Base-by-base conservation (phyloP, 92 coral and sea anemone genomes). In the Epizoanthus illoricatus region DNA sequence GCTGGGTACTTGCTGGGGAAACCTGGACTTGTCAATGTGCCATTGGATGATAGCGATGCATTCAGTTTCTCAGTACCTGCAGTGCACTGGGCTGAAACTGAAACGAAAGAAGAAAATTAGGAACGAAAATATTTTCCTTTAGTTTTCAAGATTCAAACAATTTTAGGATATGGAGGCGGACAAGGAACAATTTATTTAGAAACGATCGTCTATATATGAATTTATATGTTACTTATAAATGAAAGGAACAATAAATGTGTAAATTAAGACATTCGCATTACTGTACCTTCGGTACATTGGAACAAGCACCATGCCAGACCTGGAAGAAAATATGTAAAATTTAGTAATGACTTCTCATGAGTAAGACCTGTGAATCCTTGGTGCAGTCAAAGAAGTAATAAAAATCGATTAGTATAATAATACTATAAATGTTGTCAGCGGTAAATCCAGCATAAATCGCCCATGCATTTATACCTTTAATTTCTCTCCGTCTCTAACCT, bases 11-110 rank as follows among this genome's bases (percentile, higher is more conserved):
- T 87, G 56, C 79, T 82, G 12, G 89, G 89, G 64, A 86, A 83
- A 52, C 73, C 79, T 11, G 93, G 93, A 79, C 89, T 87, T 59
- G 80, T 61, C 23, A 92, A 69, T 2, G 80, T 82, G 5, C 96
- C 96, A 71, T 71, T 47, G 60, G 58, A 45, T n/a, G 21, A 18
- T 7, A 7, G 4, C 2, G 75, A 71, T 0, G 75, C 75, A 18
- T 45, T 7, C 15, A 71, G 75, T 16, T 43, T 49, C 75, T 71
- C 24, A 5, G 75, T 43, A 24, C 5, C 58, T 43, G 75, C 60
- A 45, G 59, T 18, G n/a, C 75, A 71, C 39, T 43, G 24, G 20
- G 75, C 75, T 71, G 75, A 17, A 71, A n/a, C n/a, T n/a, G n/a
- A 45, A 18, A 45, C 20, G 13, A 13, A 56, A 71, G 21, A 71